Percentiles rank a stretch among this genome's conserved stretches.
phyloP scores from a whole-genome alignment of 2,113 vertebrate genomes.

The Caretta caretta region DNA sequence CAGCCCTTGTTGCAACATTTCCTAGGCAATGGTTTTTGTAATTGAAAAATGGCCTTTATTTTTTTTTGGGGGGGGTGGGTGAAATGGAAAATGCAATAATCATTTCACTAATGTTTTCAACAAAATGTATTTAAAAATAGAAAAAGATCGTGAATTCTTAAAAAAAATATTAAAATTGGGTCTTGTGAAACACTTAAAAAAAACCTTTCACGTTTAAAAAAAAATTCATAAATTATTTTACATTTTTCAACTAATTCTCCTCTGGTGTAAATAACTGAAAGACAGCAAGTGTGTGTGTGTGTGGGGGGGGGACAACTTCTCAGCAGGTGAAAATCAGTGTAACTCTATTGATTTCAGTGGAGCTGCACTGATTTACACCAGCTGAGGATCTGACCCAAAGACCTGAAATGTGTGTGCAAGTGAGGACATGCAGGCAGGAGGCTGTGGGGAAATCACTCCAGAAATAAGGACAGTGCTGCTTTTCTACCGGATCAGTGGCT shows the following conservation, averaged over 20 bases:
- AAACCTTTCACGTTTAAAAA: not conserved
- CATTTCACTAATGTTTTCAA: not conserved
- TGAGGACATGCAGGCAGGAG: not conserved
- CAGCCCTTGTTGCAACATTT: not conserved
- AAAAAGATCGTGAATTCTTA: not conserved
- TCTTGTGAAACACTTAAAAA: not conserved
- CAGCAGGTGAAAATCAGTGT: not conserved
- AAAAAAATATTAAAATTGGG: not conserved
- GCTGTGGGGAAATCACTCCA: not conserved
- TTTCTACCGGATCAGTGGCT: not conserved
- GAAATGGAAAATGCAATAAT: fast-evolving
- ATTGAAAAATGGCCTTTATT: not conserved
- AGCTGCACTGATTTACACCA: not conserved
- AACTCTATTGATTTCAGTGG: not conserved
- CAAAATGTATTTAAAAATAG: not conserved
- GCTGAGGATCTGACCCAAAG: not conserved
- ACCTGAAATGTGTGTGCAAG: not conserved
- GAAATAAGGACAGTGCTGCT: not conserved
- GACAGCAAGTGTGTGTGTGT: not conserved
- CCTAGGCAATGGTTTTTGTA: not conserved
- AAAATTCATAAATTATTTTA: not conserved
- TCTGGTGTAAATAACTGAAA: not conserved
- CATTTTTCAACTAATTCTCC: not conserved
- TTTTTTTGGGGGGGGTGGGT: too few species aligned
- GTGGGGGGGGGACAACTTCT: not conserved